Percentiles rank a stretch among this genome's conserved stretches.
phyloP scores from a whole-genome alignment of 2,797 vertebrate species.

The Poeciliopsis presidionis region DNA sequence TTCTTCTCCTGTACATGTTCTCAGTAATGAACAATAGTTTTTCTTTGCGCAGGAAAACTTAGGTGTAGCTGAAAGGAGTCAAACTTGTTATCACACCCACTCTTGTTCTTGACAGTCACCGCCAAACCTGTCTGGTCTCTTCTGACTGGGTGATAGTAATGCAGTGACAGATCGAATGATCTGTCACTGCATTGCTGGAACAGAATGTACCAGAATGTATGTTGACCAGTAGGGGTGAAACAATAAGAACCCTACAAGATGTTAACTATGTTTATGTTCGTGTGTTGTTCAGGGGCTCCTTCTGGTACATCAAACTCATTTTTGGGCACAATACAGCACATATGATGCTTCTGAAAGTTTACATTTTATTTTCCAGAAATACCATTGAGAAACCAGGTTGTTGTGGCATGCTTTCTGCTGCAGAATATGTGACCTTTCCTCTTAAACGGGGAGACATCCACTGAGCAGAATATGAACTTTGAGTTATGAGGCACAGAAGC shows the following conservation, averaged over 20 bases:
- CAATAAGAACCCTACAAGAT: not conserved
- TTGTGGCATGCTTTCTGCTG: not conserved
- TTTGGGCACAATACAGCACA: not conserved
- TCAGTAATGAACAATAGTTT: constrained; percentile 61
- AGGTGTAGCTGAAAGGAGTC: constrained; percentile 52
- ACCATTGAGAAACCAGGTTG: not conserved
- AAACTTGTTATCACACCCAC: constrained; percentile 45
- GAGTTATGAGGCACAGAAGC: constrained; percentile 22
- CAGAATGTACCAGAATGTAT: not conserved
- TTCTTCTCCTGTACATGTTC: not conserved
- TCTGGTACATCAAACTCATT: not conserved
- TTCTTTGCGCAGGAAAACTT: constrained; percentile 6
- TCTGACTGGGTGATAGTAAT: constrained; percentile 20
- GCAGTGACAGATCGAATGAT: constrained; percentile 7
- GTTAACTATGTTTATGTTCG: not conserved
- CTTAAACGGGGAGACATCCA: constrained; percentile 11
- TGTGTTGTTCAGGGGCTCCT: not conserved
- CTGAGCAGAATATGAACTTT: constrained; percentile 27
- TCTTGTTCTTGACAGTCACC: constrained; percentile 28
- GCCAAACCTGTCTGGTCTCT: not conserved
- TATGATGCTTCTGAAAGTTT: not conserved
- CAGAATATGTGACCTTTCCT: constrained; percentile 39
- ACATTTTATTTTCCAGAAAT: not conserved
- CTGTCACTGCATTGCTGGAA: too few relatives aligned
- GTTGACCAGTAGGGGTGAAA: not conserved